Conservation (phyloP, 2,888 invertebrate genomes). For the Epistrophe eligans region DNA sequence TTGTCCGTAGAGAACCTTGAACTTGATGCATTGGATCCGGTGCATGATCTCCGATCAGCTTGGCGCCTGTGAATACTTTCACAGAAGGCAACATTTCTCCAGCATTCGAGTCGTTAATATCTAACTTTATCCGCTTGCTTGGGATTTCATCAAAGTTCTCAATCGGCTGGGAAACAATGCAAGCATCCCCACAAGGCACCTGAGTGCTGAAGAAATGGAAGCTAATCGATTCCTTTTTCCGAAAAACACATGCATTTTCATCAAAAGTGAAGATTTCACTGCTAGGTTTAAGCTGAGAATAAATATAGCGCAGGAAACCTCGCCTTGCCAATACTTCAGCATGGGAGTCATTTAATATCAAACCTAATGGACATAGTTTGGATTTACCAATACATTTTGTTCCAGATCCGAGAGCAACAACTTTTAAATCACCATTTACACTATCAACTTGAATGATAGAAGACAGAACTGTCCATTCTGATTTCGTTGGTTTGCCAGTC, state of each 20-base stretch:
- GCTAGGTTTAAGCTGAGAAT: conserved; percentile 86
- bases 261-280: conserved; percentile 82
- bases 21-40: conserved; percentile 86
- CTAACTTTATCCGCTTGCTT: conserved; percentile 75
- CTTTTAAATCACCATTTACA: conserved; percentile 82
- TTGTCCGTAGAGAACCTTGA: conserved; percentile 90
- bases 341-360: conserved; percentile 94
- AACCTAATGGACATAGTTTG: conserved; percentile 88
- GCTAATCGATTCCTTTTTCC: conserved; percentile 85
- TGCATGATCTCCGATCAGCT: conserved; percentile 87
- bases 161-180: conserved; percentile 86
- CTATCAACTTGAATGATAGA: conserved; percentile 87
- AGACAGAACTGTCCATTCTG: conserved; percentile 94
- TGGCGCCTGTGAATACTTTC: conserved; percentile 91
- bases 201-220: conserved; percentile 95
- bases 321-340: conserved; percentile 95
- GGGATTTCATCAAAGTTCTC: conserved; percentile 64
- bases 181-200: conserved; percentile 96
- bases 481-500: conserved; percentile 90
- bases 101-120: conserved; percentile 37
- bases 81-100: conserved; percentile 39
- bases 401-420: conserved; percentile 94
- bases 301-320: conserved; percentile 91
- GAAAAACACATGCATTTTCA: conserved; percentile 82
- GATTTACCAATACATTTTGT: conserved; percentile 94